Base-by-base conservation (phyloP, 2,888 invertebrate genomes). In the Melanchra persicariae region DNA sequence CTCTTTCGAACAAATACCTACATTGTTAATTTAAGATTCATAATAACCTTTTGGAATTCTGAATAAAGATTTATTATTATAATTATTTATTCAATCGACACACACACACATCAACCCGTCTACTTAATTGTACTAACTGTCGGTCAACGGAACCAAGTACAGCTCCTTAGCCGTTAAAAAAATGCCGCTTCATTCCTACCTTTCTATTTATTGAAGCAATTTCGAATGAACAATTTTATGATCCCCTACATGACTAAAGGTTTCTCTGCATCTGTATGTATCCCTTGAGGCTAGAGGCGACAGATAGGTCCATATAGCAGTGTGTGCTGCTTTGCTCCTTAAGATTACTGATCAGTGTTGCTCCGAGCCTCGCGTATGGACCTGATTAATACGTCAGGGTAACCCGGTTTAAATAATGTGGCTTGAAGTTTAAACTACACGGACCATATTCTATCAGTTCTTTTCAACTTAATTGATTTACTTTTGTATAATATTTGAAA, bases 261-360 rank as follows among this genome's bases (percentile, higher is more conserved):
- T 59, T 73, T 63, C 26, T 74, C 26, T 43, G 40, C 37, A 63
- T 62, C 43, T 49, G 19, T 34, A 24, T 37, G 30, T 52, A 55
- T 51, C 62, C 62, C 59, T 72, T 43, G 30, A n/a, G 61, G 70
- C 76, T 68, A 58, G 40, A 17, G 59, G 74, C 76, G 83, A 85
- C 81, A 73, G 63, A 84, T 68, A 61, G 73, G 54, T 26, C 59
- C 59, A 64, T 71, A 74, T 76, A 71, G 70, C 73, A 63, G 77
- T 81, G 70, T 78, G 71, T 80, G 70, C 70, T 73, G 72, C 71
- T 75, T 71, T 70, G 30, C 64, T 79, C 74, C 59, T 45, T 79
- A 79, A 82, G 84, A 85, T 87, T 82, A 83, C 83, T 79, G 73
- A 74, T 77, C 71, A 61, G 66, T 47, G 65, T 61, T 43, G 80